Conservation (phyloP, 2,888 invertebrate genomes). For the Drosophila borealis region DNA sequence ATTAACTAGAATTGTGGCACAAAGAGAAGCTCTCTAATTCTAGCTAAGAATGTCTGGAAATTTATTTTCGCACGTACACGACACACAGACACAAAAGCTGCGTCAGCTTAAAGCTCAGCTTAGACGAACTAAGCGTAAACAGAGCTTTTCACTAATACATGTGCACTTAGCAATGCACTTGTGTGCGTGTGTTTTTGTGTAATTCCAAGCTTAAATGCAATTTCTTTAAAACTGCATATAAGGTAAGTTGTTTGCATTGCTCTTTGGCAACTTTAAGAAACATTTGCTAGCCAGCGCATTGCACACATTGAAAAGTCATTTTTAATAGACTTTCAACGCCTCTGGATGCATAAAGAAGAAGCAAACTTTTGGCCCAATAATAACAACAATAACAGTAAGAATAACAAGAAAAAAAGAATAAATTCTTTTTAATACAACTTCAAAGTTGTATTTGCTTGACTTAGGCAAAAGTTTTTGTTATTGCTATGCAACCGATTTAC, state of each 20-base stretch:
- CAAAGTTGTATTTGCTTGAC: slow-evolving; percentile 72
- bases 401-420: slow-evolving; percentile 7
- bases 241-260: slow-evolving; percentile 19
- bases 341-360: slow-evolving; percentile 56
- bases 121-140: not conserved
- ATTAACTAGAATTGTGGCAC: too few species aligned
- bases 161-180: not conserved
- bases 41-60: not conserved
- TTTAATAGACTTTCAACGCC: slow-evolving; percentile 71
- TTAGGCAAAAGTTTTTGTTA: slow-evolving; percentile 70
- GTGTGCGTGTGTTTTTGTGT: not conserved
- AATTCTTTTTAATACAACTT: slow-evolving; percentile 63
- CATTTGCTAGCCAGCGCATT: slow-evolving; percentile 23
- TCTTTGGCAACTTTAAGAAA: slow-evolving; percentile 22
- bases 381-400: slow-evolving; percentile 9
- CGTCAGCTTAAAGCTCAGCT: not conserved
- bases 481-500: slow-evolving; percentile 37
- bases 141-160: slow-evolving; percentile 4
- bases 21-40: too few species aligned
- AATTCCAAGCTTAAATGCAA: not conserved
- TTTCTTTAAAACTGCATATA: slow-evolving; percentile 4
- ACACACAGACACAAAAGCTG: not conserved
- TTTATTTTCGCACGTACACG: slow-evolving; percentile 1
- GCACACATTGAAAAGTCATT: slow-evolving; percentile 47
- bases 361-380: slow-evolving; percentile 46